Evolutionary conservation across 2,797 vertebrate species (phyloP).

Genomic region (Anniella stebbinsi): DNA sequence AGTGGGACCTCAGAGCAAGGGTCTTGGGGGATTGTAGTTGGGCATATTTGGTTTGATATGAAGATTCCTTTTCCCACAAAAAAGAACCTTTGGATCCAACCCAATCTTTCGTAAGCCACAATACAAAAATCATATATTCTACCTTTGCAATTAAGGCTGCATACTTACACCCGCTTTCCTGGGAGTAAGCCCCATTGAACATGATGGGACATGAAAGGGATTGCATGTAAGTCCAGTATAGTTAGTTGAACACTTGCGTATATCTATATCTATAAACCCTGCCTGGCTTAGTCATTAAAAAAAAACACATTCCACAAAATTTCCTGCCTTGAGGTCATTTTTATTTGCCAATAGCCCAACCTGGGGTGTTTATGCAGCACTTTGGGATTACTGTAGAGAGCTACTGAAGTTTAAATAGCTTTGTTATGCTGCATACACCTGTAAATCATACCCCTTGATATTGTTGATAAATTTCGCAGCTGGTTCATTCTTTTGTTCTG

Average conservation of each 20-base stretch:
- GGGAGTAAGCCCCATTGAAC: not conserved
- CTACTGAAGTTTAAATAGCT: not conserved
- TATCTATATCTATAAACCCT: too few relatives aligned
- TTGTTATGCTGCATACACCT: not conserved
- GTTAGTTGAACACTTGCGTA: not conserved
- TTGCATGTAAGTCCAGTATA: too few relatives aligned
- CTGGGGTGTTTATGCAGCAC: not conserved
- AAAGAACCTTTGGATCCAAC: not conserved
- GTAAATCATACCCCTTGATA: not conserved
- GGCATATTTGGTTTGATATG: not conserved
- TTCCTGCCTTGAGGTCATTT: not conserved
- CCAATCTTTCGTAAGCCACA: not conserved
- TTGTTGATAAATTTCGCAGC: constrained; percentile 8
- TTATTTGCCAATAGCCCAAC: not conserved
- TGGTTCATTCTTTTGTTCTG: not conserved
- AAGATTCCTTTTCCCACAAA: not conserved
- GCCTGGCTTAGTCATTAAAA: not conserved
- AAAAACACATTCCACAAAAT: not conserved
- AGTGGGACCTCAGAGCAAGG: not conserved
- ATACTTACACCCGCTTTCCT: not conserved
- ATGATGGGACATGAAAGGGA: not conserved
- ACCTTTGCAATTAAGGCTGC: not conserved
- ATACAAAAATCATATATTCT: not conserved
- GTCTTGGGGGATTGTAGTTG: not conserved
- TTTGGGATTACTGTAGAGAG: not conserved